These are phyloP conservation scores for Cranoglanis bouderius DNA, from an alignment of 2,113 vertebrate species.

Conservation along the genomic window DNA sequence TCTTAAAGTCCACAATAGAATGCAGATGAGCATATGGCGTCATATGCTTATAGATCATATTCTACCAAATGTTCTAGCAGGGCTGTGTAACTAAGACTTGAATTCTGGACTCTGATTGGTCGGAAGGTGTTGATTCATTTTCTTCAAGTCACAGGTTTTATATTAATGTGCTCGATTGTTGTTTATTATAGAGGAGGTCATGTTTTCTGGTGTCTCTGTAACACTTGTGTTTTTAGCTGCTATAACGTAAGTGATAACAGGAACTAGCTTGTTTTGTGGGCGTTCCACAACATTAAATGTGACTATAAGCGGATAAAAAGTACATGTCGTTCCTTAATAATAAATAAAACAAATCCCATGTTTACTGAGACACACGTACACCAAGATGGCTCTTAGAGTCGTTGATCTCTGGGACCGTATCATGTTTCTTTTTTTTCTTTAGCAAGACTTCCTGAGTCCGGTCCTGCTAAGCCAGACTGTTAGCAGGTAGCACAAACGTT, in stretches of 20 bases:
- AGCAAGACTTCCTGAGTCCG: background rate
- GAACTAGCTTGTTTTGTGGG: background rate
- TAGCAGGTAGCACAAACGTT: background rate
- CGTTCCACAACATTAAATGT: background rate
- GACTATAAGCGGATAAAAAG: background rate
- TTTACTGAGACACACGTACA: background rate
- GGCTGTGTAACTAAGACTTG: background rate
- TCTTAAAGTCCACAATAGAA: constrained; percentile 3
- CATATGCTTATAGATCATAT: background rate
- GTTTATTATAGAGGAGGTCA: too few species aligned
- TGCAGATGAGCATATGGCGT: background rate
- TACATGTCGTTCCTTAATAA: too few species aligned
- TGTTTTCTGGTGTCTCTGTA: background rate
- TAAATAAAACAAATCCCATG: background rate
- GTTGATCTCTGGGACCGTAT: background rate
- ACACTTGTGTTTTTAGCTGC: too few species aligned
- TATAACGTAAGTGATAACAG: background rate
- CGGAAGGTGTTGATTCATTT: background rate
- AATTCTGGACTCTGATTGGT: constrained; percentile 15
- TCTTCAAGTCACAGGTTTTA: background rate
- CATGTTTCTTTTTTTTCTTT: background rate
- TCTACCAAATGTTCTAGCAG: background rate
- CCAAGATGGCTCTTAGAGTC: too few species aligned
- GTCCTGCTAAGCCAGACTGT: background rate
- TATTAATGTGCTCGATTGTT: background rate